Percentiles rank a stretch among this genome's conserved stretches.
phyloP scores from a whole-genome alignment of 2,797 vertebrate species.

The Galago senegalensis region DNA sequence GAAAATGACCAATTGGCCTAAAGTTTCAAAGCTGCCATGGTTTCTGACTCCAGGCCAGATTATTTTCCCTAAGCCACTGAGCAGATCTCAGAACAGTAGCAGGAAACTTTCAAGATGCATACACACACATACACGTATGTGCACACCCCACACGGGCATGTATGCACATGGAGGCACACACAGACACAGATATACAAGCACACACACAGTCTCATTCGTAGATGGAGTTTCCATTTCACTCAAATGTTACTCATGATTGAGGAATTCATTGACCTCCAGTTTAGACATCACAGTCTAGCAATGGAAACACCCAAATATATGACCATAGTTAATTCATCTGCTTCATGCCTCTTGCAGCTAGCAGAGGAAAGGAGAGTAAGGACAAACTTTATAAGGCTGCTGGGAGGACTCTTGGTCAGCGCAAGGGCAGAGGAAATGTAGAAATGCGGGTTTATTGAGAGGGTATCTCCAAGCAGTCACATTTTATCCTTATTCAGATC shows the following conservation, averaged over 20 bases:
- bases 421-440: neutral
- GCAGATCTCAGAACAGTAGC: neutral
- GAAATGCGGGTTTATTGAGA: neutral
- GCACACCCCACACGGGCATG: too few species aligned
- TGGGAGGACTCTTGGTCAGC: neutral
- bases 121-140: accelerated
- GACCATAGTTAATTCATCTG: neutral
- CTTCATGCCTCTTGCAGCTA: neutral
- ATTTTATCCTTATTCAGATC: neutral
- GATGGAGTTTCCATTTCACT: neutral
- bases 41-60: neutral
- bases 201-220: accelerated
- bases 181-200: neutral
- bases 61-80: neutral
- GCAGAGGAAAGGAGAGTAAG: too few species aligned
- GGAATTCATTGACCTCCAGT: neutral
- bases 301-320: neutral
- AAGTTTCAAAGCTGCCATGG: accelerated
- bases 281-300: neutral
- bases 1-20: neutral
- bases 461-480: neutral
- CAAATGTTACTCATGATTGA: neutral
- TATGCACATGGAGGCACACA: too few species aligned
- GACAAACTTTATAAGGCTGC: neutral
- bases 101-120: neutral